Evolutionary conservation across 2,888 invertebrate genomes (phyloP).

Genomic region (Drosophila pseudotalamancana): DNA sequence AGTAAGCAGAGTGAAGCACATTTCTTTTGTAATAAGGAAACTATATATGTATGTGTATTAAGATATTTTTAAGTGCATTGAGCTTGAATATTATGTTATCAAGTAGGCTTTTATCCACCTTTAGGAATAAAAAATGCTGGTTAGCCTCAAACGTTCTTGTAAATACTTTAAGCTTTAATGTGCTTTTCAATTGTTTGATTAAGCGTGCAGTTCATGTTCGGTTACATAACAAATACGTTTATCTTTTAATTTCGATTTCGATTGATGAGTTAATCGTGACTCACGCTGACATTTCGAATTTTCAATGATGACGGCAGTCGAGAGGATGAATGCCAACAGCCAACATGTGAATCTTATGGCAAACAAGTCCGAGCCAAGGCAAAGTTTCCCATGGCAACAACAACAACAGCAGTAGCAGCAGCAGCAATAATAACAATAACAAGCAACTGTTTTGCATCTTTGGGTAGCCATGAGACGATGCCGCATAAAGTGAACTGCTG

Average conservation of each 20-base stretch:
- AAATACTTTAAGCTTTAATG: background rate
- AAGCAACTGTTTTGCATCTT: constrained; percentile 55
- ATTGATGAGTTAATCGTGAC: too few species aligned
- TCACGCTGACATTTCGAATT: constrained; percentile 29
- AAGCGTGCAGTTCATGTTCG: too few species aligned
- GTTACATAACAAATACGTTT: too few species aligned
- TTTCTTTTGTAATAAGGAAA: too few species aligned
- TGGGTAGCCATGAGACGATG: constrained; percentile 16
- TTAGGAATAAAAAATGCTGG: too few species aligned
- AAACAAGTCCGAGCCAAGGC: constrained; percentile 32
- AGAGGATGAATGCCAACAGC: constrained; percentile 28
- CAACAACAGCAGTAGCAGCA: constrained; percentile 8
- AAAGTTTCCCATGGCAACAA: constrained; percentile 22
- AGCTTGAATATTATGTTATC: too few species aligned
- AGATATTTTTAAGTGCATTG: background rate
- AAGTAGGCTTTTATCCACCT: too few species aligned
- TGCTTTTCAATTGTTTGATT: background rate
- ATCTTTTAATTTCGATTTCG: too few species aligned
- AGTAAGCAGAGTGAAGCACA: too few species aligned
- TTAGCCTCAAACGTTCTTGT: background rate
- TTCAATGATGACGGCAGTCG: constrained; percentile 12
- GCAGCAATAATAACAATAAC: constrained; percentile 28
- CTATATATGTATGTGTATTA: too few species aligned
- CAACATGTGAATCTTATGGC: constrained; percentile 52
- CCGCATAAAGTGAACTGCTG: constrained; percentile 19